Conservation (phyloP, 2,113 vertebrate species). For the Xenopus laevis region DNA sequence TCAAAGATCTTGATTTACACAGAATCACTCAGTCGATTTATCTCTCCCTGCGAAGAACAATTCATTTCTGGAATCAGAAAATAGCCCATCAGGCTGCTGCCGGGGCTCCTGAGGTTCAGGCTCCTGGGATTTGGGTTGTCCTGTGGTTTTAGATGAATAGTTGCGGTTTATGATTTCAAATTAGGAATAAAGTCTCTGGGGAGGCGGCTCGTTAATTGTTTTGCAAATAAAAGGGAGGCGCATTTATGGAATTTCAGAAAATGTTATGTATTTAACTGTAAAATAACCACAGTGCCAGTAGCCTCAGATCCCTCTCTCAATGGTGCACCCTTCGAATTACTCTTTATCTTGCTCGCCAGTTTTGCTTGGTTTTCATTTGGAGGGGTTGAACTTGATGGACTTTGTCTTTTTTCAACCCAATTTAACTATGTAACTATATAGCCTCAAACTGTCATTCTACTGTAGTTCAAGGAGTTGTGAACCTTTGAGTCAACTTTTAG, state of each 20-base stretch:
- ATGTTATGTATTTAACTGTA: background rate
- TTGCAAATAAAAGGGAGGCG: slow-evolving; percentile 2
- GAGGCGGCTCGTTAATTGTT: slow-evolving; percentile 18
- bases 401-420: too few relatives aligned
- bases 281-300: too few relatives aligned
- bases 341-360: too few relatives aligned
- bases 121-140: slow-evolving; percentile 12
- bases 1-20: slow-evolving; percentile 41
- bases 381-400: too few relatives aligned
- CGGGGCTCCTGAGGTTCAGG: background rate
- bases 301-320: too few relatives aligned
- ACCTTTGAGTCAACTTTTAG: too few relatives aligned
- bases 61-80: slow-evolving; percentile 6
- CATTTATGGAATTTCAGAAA: slow-evolving; percentile 19
- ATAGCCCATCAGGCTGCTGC: background rate
- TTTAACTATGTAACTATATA: too few relatives aligned
- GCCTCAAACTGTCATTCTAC: too few relatives aligned
- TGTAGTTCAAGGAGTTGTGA: too few relatives aligned
- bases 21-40: slow-evolving; percentile 21
- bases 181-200: slow-evolving; percentile 16
- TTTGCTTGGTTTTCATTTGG: too few relatives aligned
- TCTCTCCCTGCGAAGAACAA: slow-evolving; percentile 3
- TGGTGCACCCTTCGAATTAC: too few relatives aligned
- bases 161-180: slow-evolving; percentile 30
- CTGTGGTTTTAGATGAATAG: slow-evolving; percentile 30